Evolutionary conservation across 2,113 vertebrate genomes (phyloP), one percentile per base, ranked within the genome.

Genomic region (Polypterus senegalus): DNA sequence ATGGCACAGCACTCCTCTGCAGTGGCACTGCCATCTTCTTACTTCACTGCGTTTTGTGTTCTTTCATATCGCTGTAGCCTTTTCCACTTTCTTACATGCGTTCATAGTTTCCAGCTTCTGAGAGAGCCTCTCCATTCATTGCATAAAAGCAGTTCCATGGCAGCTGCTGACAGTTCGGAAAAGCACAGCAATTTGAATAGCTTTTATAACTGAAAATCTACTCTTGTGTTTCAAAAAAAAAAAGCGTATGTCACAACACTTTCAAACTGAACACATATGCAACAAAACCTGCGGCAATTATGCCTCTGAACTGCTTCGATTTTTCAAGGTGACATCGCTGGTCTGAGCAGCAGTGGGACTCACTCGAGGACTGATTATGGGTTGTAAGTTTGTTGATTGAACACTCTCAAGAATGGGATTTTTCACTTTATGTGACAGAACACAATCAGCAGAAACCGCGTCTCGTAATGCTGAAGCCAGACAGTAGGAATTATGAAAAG

Each of bases 241-340:
- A 51, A 51, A 51, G 7, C 7, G 49, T 51, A 9, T 57, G 56
- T 57, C 56, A 57, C 56, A 57, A 57, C 56, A 57, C 56, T 27
- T 7, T 57, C 56, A 57, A 57, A 57, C 46, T 57, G 6, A 57
- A 57, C 3, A 4, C 5, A 57, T 57, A 57, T 44, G 27, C 56
- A 57, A 57, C 56, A 57, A 56, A 57, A 57, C 56, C 27, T 57
- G 56, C 56, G 43, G 56, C 56, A 57, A 57, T 57, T 57, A 57
- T 44, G 7, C 27, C 56, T 11, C 27, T 11, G 56, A 57, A 57
- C 56, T 57, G 56, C 27, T 5, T 57, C 56, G 8, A 57, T 57
- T 57, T 1, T 27, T 57, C 56, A 57, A 57, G 56, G 56, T 57
- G 56, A 57, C 56, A 57, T 57, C 56, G 27, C 46, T 43, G 56